Conservation (phyloP, 1,140 invertebrate species). For the Delia radicum region DNA sequence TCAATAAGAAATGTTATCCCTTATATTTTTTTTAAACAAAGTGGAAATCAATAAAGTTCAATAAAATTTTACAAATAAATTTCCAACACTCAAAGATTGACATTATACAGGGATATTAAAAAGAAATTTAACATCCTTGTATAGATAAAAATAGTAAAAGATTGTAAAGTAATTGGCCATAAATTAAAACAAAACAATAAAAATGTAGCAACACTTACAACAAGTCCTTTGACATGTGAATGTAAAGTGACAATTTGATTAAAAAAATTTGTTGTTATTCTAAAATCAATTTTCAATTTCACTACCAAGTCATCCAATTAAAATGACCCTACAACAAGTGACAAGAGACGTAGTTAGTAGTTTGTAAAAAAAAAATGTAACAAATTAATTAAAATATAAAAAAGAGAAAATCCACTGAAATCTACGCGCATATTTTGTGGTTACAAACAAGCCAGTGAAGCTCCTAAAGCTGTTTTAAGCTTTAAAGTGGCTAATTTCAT, state of each 20-base stretch:
- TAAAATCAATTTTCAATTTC: background rate
- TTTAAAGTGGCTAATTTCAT: slow-evolving; percentile 25
- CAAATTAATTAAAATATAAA: slow-evolving; percentile 17
- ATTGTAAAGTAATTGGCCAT: slow-evolving; percentile 21
- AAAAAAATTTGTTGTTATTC: background rate
- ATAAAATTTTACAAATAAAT: background rate
- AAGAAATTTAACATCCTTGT: background rate
- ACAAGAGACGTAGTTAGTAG: slow-evolving; percentile 10
- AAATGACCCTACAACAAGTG: slow-evolving; percentile 4
- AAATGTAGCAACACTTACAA: background rate
- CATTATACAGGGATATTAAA: background rate
- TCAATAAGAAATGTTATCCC: background rate
- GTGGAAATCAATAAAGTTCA: background rate
- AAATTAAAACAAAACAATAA: slow-evolving; percentile 1
- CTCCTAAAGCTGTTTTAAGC: slow-evolving; percentile 19
- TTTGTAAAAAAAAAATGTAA: slow-evolving; percentile 7
- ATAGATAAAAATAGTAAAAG: no score
- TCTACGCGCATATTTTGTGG: slow-evolving; percentile 22
- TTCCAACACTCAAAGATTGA: background rate
- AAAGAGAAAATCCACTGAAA: slow-evolving; percentile 10
- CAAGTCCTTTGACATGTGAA: slow-evolving; percentile 7
- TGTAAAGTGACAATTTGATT: slow-evolving; percentile 24
- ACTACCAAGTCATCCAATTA: background rate
- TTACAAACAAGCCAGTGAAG: background rate
- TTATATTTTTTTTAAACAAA: background rate